Conservation (phyloP, 2,797 vertebrate species). For the Morus bassanus region DNA sequence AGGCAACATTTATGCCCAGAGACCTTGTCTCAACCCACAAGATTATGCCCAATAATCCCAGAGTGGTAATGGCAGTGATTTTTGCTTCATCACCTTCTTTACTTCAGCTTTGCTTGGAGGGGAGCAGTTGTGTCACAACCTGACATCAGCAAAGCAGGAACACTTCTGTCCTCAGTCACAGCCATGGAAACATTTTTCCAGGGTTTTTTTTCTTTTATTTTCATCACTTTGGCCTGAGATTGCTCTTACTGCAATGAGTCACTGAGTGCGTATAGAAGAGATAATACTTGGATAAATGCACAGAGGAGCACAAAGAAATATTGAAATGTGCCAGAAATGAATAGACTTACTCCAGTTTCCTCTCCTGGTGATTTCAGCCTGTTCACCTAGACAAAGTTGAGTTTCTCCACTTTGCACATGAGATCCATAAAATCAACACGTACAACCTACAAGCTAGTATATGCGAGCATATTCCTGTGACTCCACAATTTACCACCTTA, state of each 20-base stretch:
- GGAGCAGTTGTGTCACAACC: background rate
- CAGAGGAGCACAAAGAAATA: background rate
- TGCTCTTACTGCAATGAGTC: background rate
- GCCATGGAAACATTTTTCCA: background rate
- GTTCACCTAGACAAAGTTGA: background rate
- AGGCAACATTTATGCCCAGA: background rate
- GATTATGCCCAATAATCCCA: background rate
- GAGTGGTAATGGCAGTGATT: background rate
- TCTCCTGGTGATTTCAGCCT: background rate
- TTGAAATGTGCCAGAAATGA: background rate
- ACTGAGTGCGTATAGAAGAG: background rate
- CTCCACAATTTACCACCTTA: background rate
- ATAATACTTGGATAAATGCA: background rate
- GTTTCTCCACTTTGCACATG: background rate
- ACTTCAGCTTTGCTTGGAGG: background rate
- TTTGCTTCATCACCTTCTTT: constrained; percentile 19
- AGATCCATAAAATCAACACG: background rate
- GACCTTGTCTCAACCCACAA: background rate
- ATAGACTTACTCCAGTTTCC: background rate
- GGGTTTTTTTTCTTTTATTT: background rate
- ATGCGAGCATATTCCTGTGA: background rate
- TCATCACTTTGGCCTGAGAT: background rate
- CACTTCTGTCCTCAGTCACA: background rate
- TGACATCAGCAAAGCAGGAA: background rate
- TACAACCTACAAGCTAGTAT: background rate